Percentiles rank a stretch among this genome's conserved stretches.
Evolutionary conservation across 2,113 vertebrate species (phyloP).

Genomic region (Vimba vimba): DNA sequence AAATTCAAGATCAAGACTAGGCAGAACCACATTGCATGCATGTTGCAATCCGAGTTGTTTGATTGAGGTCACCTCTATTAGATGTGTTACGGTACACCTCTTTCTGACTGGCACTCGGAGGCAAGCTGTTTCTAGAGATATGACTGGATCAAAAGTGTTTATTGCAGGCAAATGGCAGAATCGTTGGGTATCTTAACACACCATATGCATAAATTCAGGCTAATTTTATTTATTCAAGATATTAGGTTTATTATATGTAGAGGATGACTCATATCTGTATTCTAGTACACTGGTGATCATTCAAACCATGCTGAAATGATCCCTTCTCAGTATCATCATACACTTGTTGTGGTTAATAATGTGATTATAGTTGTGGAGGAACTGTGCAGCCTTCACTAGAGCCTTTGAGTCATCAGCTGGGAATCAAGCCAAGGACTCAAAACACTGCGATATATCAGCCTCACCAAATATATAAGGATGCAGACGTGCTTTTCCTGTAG

Average conservation of each 20-base stretch:
- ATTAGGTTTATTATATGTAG: neutral
- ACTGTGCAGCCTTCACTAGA: neutral
- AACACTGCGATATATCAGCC: neutral
- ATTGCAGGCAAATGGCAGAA: neutral
- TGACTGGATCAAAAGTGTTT: neutral
- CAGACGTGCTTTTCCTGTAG: neutral
- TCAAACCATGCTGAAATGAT: neutral
- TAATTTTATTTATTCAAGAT: neutral
- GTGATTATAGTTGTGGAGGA: neutral
- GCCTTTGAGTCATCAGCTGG: neutral
- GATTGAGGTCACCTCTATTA: neutral
- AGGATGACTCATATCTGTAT: neutral
- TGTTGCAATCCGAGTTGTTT: neutral
- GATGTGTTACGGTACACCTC: neutral
- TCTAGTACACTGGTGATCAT: neutral
- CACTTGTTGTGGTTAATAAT: neutral
- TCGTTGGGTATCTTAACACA: neutral
- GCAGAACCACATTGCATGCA: neutral
- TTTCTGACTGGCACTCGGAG: neutral
- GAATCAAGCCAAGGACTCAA: neutral
- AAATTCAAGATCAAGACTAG: neutral
- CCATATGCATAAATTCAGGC: neutral
- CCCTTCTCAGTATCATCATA: neutral
- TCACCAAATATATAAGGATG: neutral
- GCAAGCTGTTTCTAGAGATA: constrained; percentile 24